Evolutionary conservation across 2,888 invertebrate species (phyloP), one percentile per base, ranked within the genome.

Genomic region (Tinea pellionella): DNA sequence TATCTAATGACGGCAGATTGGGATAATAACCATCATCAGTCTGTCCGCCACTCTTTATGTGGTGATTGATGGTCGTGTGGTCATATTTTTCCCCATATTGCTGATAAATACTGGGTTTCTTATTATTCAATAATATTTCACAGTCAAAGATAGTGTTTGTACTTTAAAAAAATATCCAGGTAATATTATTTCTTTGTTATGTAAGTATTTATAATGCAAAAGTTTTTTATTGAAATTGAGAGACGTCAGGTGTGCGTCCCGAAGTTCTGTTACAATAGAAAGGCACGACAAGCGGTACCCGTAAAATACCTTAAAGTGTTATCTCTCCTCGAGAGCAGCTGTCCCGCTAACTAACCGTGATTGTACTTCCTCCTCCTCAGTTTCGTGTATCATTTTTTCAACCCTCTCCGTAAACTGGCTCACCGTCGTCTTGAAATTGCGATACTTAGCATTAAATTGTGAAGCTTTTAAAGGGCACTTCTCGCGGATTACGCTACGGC

Each of bases 361-460:
- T 80, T 80, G 72, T 74, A n/a, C n/a, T 66, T 63, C 68, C 64
- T 66, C 60, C 19, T 30, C 64, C 65, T 56, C 61, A 63, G 59
- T 42, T 32, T 60, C 72, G 75, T 81, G 77, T 80, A 83, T 83
- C 78, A 81, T 81, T 80, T 84, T 62, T 61, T 83, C 73, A 80
- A 81, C 76, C 78, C 79, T 74, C 80, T 77, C 66, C 64, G 67
- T 75, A 67, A 67, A 72, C 73, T 69, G 71, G 72, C 74, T 77
- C 72, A 68, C 68, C 69, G 75, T 75, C 75, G 73, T 74, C 77
- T 78, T 75, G 72, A 81, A 80, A 86, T 82, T 78, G 81, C 80
- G 76, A 78, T 80, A 80, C 84, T 85, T 82, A 84, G 76, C 79
- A 82, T 84, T 83, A 86, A 85, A 85, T 85, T 80, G 80, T 79